phyloP scores from a whole-genome alignment of 2,888 invertebrate genomes.

The Cataglyphis altisquamis region DNA sequence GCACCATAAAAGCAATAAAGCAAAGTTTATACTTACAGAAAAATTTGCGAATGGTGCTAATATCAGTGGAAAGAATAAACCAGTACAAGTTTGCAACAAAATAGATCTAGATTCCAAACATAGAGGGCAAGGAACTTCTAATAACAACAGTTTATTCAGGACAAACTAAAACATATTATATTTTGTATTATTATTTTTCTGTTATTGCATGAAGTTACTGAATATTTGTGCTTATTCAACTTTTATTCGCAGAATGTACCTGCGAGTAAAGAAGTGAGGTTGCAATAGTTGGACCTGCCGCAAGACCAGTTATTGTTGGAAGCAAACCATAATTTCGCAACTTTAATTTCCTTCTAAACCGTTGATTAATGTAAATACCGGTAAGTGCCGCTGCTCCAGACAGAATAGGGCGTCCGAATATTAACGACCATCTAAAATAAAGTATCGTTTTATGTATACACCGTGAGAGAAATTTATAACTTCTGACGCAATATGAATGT shows the following conservation, averaged over 20 bases:
- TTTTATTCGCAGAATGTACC: slow-evolving; percentile 84
- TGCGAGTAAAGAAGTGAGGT: slow-evolving; percentile 88
- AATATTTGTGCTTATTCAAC: neutral
- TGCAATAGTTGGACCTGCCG: slow-evolving; percentile 88
- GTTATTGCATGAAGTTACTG: neutral
- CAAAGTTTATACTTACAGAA: slow-evolving; percentile 87
- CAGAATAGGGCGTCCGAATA: slow-evolving; percentile 87
- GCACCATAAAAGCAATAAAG: slow-evolving; percentile 88
- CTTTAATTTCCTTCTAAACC: slow-evolving; percentile 89
- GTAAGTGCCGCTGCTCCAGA: slow-evolving; percentile 87
- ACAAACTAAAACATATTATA: slow-evolving; percentile 86
- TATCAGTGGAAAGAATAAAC: slow-evolving; percentile 89
- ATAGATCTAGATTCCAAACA: slow-evolving; percentile 90
- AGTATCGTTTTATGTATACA: neutral
- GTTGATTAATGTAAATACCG: slow-evolving; percentile 89
- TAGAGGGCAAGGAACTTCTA: slow-evolving; percentile 88
- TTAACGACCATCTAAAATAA: slow-evolving; percentile 87
- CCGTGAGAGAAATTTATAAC: neutral
- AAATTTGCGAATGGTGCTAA: slow-evolving; percentile 89
- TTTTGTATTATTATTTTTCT: neutral
- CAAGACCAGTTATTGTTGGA: slow-evolving; percentile 89
- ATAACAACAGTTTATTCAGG: slow-evolving; percentile 88
- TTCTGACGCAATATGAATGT: too few species aligned
- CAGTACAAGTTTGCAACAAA: slow-evolving; percentile 87
- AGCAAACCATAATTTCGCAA: slow-evolving; percentile 88